These are phyloP conservation scores for Panagrolaimus sp. DNA, from an alignment of 1,140 invertebrate genomes.

Conservation along the genomic window DNA sequence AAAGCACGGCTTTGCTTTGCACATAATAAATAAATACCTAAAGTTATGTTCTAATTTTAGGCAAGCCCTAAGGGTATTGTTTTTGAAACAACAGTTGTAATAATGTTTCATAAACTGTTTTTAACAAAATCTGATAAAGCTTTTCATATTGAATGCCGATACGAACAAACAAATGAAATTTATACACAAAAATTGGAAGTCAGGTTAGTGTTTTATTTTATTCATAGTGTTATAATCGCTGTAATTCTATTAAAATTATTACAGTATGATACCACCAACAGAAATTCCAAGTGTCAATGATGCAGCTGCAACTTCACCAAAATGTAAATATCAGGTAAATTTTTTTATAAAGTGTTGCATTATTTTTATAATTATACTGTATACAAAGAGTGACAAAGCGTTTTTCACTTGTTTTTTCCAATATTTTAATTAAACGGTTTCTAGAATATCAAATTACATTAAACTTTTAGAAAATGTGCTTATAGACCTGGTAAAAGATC, in stretches of 20 bases:
- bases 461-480: no score
- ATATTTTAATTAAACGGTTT: no score
- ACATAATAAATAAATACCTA: no score
- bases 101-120: slow-evolving; percentile 38
- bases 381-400: no score
- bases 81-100: slow-evolving; percentile 37
- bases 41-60: no score
- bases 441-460: no score
- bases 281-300: slow-evolving; percentile 12
- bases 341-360: not conserved
- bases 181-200: slow-evolving; percentile 34
- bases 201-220: slow-evolving; percentile 16
- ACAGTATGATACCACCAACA: slow-evolving; percentile 24
- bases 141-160: slow-evolving; percentile 35
- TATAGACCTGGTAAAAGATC: no score
- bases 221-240: not conserved
- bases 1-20: no score
- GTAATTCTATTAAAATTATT: not conserved
- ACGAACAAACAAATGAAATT: slow-evolving; percentile 30
- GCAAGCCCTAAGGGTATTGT: slow-evolving; percentile 28
- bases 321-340: slow-evolving; percentile 33
- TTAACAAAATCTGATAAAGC: slow-evolving; percentile 38
- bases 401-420: no score
- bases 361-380: no score
- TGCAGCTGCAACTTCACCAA: slow-evolving; percentile 20